Evolutionary conservation across 1,140 invertebrate species (phyloP).

Genomic region (Tachypleus tridentatus): DNA sequence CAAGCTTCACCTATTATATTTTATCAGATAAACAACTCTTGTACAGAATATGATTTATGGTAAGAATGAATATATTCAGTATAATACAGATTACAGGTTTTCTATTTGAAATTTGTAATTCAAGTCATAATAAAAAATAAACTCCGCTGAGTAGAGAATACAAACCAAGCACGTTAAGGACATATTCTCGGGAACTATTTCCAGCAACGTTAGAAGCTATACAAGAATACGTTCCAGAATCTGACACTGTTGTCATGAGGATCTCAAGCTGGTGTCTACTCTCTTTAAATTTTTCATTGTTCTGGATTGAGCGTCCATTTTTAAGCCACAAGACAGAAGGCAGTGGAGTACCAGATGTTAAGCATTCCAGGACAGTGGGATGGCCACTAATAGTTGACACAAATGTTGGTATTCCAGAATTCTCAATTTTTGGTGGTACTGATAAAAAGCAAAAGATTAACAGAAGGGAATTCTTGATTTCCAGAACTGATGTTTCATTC

Average conservation of each 20-base stretch:
- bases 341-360: conserved; percentile 24
- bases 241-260: background rate
- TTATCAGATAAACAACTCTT: too few relatives aligned
- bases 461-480: background rate
- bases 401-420: conserved; percentile 2
- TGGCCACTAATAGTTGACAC: conserved; percentile 14
- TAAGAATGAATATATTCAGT: too few relatives aligned
- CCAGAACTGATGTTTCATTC: background rate
- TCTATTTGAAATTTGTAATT: too few relatives aligned
- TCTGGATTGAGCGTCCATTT: conserved; percentile 22
- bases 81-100: too few relatives aligned
- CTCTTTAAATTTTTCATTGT: conserved; percentile 16
- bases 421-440: conserved; percentile 16
- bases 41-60: too few relatives aligned
- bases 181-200: conserved; percentile 9
- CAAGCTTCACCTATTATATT: too few relatives aligned
- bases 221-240: conserved; percentile 13
- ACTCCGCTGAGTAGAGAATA: background rate
- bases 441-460: background rate
- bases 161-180: conserved; percentile 15
- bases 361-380: conserved; percentile 18
- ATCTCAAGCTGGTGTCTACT: conserved; percentile 3
- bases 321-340: conserved; percentile 33
- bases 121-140: too few relatives aligned
- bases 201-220: conserved; percentile 15